Evolutionary conservation across 1,140 invertebrate species (phyloP), one percentile per base, ranked within the genome.

Genomic region (Drosophila nebulosa): DNA sequence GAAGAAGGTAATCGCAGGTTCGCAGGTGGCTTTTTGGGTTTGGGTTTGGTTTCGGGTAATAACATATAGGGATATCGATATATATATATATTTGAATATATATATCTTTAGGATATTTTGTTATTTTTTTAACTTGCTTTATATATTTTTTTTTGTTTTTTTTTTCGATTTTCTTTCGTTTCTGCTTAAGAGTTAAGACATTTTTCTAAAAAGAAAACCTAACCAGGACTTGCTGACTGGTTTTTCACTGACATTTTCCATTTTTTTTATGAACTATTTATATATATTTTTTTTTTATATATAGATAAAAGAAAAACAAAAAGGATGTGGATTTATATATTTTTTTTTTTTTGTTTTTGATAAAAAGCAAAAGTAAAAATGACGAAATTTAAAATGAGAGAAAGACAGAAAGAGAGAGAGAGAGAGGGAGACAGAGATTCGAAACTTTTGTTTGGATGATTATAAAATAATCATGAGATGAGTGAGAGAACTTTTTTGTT

Each of bases 31-130:
- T n/a, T 57, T 59, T 74, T 4, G 39, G 16, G 0, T 30, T 30
- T 4, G 52, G 24, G 3, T 1, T 46, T n/a, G n/a, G n/a, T 71
- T 63, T 76, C 64, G 36, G 52, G 72, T 85, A 50, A 64, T 71
- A 85, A 88, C 83, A 88, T 88, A 88, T 88, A 88, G 83, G 89
- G 80, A 83, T 74, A 77, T 21, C 3, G 39, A 46, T 46, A 46
- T 69, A 84, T 46, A 46, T 69, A 84, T 77, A 78, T 46, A 3
- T 18, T 18, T 16, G 6, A 18, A 46, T 46, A 46, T 46, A 46
- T 46, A 46, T 46, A 46, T 21, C 39, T 10, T 6, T 46, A 18
- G 39, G 74, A 74, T 70, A 64, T 79, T 78, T 79, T 78, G 65
- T 79, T 73, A 30, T 59, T 74, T 83, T 32, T 32, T 32, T 32